Evolutionary conservation across 2,113 vertebrate species (phyloP).

Genomic region (Prionailurus bengalensis): DNA sequence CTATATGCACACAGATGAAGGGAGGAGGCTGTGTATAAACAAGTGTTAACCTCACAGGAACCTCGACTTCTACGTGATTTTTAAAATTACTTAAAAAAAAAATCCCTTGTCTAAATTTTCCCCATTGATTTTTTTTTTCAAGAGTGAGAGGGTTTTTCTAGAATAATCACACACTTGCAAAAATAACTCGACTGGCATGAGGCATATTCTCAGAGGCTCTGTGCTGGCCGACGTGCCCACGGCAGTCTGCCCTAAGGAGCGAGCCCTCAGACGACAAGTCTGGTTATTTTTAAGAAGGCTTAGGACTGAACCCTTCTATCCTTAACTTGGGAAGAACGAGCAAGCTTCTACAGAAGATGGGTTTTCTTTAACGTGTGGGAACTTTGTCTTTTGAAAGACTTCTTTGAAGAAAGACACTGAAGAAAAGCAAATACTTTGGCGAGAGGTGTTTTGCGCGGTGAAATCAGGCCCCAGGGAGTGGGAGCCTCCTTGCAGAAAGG

Average conservation of each 20-base stretch:
- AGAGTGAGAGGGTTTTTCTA: neutral
- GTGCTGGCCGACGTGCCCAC: accelerated
- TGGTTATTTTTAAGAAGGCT: neutral
- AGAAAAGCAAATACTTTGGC: neutral
- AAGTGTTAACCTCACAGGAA: neutral
- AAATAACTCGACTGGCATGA: neutral
- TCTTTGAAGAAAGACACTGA: neutral
- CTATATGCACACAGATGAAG: accelerated
- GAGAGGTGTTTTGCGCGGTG: neutral
- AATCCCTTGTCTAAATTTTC: neutral
- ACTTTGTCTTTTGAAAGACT: neutral
- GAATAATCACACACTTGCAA: neutral
- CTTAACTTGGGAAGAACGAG: neutral
- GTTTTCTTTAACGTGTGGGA: neutral
- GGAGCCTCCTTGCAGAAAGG: neutral
- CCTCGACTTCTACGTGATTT: no score
- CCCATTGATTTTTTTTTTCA: neutral
- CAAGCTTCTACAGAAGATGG: neutral
- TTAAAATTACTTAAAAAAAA: no score
- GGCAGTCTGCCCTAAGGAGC: no score
- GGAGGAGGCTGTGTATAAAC: accelerated
- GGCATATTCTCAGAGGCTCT: accelerated
- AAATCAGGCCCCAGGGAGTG: neutral
- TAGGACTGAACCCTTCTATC: neutral
- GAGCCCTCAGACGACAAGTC: no score